Evolutionary conservation across 2,113 vertebrate genomes (phyloP), one percentile per base, ranked within the genome.

Genomic region (Sebastes fasciatus): DNA sequence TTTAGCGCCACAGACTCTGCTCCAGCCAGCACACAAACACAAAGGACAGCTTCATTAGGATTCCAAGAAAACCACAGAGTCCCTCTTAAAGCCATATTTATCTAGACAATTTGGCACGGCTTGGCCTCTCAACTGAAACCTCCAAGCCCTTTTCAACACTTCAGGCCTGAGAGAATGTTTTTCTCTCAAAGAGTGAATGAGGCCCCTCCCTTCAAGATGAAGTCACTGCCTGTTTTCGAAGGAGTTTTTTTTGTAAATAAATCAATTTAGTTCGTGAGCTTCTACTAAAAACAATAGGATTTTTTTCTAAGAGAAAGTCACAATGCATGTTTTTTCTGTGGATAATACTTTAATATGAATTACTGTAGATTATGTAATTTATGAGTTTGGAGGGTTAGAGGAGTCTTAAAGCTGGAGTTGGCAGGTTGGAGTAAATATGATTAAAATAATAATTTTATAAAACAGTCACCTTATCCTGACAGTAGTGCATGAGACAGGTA

Each of bases 31-130:
- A 91, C 83, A 92, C 88, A 92, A 91, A 87, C 72, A 96, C 95
- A 96, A 96, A 96, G 92, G 95, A 94, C 64, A 1, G 83, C 92
- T 94, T 95, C 94, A 95, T 96, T 96, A 94, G 91, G 89, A 96
- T 95, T 96, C 96, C 57, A 55, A 81, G 84, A 82, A 88, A 89
- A 60, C 63, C 57, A 21, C 65, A 0, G 61, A 71, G 83, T 85
- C 73, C 89, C 89, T 84, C 85, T 92, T 86, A 82, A 87, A 93
- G 90, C 74, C 42, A 74, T 90, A 86, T 95, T 94, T 94, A 91
- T 94, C 88, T 52, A 61, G 79, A 91, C 84, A 43, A 61, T 92
- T 94, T 92, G 86, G 88, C 89, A 82, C 10, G 9, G 77, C 71
- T 89, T 49, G 43, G 82, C 87, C 92, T 68, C 87, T 91, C 84